These are phyloP conservation scores for Marcusenius ussheri DNA, from an alignment of 2,113 vertebrate species.

Conservation along the genomic window DNA sequence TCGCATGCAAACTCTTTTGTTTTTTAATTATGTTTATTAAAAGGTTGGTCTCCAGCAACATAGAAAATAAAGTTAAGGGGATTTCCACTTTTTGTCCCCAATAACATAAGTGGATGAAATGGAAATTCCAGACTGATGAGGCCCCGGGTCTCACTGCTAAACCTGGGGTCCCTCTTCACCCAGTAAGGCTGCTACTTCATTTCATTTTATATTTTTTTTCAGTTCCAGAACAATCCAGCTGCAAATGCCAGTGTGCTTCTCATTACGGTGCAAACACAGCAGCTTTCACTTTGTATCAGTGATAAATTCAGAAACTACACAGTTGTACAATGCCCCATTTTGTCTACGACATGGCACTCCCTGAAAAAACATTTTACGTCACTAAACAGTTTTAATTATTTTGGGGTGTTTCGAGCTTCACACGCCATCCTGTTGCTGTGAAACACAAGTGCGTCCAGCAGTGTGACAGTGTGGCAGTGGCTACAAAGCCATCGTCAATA, in stretches of 20 bases:
- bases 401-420: background rate
- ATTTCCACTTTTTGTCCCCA: background rate
- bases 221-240: constrained; percentile 4
- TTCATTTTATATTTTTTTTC: background rate
- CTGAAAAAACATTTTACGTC: background rate
- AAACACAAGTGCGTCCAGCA: background rate
- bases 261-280: constrained; percentile 15
- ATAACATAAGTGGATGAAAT: background rate
- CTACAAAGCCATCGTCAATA: background rate
- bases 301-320: background rate
- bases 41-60: background rate
- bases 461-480: background rate
- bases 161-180: background rate
- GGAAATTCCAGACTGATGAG: background rate
- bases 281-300: constrained; percentile 7
- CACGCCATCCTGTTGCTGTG: background rate
- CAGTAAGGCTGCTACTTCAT: background rate
- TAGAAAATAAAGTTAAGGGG: background rate
- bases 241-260: constrained; percentile 17
- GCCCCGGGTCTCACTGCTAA: background rate
- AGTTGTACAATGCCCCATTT: background rate
- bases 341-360: background rate
- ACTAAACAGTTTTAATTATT: background rate
- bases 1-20: background rate
- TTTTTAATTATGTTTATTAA: background rate